Evolutionary conservation across 2,113 vertebrate genomes (phyloP).

Genomic region (Danionella cerebrum): DNA sequence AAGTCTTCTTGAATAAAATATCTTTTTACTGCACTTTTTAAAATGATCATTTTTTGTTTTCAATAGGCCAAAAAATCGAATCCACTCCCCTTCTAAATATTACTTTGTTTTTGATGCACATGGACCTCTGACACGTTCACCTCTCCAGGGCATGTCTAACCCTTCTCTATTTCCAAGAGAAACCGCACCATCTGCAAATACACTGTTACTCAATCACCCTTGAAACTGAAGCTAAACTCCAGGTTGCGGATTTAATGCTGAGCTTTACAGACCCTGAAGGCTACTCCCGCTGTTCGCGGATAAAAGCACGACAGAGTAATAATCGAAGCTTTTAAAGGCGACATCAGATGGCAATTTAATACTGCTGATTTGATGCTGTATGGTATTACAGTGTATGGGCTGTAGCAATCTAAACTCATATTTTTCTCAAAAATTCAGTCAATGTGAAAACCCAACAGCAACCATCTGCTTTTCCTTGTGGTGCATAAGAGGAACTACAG

Average conservation of each 20-base stretch:
- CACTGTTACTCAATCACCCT: slow-evolving; percentile 9
- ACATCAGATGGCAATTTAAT: too few species aligned
- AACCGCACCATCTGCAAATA: slow-evolving; percentile 20
- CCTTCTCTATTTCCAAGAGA: slow-evolving; percentile 9
- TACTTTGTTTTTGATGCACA: neutral
- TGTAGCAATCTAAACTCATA: too few species aligned
- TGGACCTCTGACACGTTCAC: neutral
- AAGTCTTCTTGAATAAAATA: too few species aligned
- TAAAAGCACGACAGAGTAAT: neutral
- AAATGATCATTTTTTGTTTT: too few species aligned
- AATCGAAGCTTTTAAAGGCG: neutral
- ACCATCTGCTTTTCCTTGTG: too few species aligned
- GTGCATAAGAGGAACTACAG: too few species aligned
- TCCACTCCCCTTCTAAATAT: neutral
- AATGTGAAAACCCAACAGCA: too few species aligned
- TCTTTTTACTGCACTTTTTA: too few species aligned
- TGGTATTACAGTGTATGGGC: too few species aligned
- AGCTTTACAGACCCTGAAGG: neutral
- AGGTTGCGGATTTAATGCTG: neutral
- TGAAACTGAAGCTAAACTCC: slow-evolving; percentile 6
- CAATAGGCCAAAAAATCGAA: neutral
- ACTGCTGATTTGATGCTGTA: too few species aligned
- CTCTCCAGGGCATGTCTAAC: slow-evolving; percentile 6
- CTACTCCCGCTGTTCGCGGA: neutral
- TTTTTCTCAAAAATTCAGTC: too few species aligned